Evolutionary conservation across 2,888 invertebrate genomes (phyloP).

Genomic region (Formica aserva): DNA sequence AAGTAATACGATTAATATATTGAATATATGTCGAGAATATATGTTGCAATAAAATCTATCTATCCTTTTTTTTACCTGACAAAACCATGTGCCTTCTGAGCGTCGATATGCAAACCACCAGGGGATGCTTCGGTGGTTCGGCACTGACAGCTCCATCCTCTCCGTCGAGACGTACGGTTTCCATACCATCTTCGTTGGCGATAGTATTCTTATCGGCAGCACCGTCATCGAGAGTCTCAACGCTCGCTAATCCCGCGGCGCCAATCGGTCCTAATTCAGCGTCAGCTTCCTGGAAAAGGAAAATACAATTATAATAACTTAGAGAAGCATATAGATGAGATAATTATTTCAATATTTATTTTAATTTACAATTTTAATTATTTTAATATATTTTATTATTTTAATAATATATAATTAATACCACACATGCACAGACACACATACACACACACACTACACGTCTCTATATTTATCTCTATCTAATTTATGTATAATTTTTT

Average conservation of each 20-base stretch:
- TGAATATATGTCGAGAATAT: not conserved
- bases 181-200: conserved; percentile 90
- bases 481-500: not conserved
- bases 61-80: conserved; percentile 36
- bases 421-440: no score
- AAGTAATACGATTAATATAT: not conserved
- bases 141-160: conserved; percentile 84
- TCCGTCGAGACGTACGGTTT: conserved; percentile 90
- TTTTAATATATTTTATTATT: not conserved
- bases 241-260: conserved; percentile 91
- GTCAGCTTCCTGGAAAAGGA: conserved; percentile 82
- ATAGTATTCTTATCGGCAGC: conserved; percentile 88
- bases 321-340: not conserved
- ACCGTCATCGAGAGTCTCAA: conserved; percentile 93
- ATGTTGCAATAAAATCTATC: no score
- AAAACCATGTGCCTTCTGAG: conserved; percentile 88
- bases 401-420: not conserved
- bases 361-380: not conserved
- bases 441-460: no score
- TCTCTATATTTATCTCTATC: no score
- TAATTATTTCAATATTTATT: not conserved
- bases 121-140: conserved; percentile 79
- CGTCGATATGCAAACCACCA: conserved; percentile 76
- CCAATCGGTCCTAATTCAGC: conserved; percentile 87
- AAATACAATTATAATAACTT: not conserved